Evolutionary conservation across 2,888 invertebrate species (phyloP), one percentile per base, ranked within the genome.

Genomic region (Acholoe squamosa): DNA sequence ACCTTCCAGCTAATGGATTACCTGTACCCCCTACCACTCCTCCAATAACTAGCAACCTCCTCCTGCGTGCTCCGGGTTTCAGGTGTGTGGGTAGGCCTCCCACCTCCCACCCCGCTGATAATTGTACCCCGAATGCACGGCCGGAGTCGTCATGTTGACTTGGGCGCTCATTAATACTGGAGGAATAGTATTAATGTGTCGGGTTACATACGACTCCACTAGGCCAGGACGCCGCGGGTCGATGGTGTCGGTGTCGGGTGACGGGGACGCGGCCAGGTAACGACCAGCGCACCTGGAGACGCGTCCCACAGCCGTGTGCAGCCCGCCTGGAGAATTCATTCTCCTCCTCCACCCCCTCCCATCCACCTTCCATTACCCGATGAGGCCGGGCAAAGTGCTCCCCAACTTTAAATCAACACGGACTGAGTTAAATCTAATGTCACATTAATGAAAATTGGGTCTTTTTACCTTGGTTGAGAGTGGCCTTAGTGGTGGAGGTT

Each of bases 141-240:
- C 80, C 80, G 16, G 43, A 14, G 34, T 43, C 80, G 34, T 14
- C 25, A 16, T 86, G 28, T 86, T 86, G 86, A 86, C 80, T 86
- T n/a, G 52, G 54, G 22, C 31, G 25, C 86, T 86, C 86, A 86
- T 86, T 86, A 86, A 86, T 86, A 86, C 86, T 25, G 54, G 28
- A 28, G 28, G 86, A 86, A 52, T 86, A 86, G 86, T 86, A 52
- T 56, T 86, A 86, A 86, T 28, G 86, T 22, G 31, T 86, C 52
- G 22, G 52, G 86, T 86, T 86, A 86, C 86, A 86, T 54, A 54
- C 33, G 86, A 86, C 86, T 86, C 86, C 54, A n/a, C 84, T 52
- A 84, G 84, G 43, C 77, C 77, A 84, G 84, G 51, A 25, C 54
- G 86, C 25, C 5, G 34, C 34, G 22, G 43, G 43, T 33, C 80